Conservation (phyloP, 2,888 invertebrate genomes). For the Cheilosia pagana region DNA sequence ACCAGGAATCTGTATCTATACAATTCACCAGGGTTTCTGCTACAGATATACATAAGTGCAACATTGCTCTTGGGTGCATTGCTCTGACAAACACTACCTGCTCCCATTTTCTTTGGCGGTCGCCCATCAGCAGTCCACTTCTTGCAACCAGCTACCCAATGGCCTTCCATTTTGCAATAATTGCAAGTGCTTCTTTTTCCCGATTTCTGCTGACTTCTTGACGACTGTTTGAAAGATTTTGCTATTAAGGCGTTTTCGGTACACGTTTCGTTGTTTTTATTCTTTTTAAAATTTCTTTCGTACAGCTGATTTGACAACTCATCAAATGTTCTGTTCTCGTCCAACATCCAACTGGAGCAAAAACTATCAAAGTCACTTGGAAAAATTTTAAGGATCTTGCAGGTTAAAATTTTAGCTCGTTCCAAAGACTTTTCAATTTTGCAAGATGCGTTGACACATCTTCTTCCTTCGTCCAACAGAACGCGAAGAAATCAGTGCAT, state of each 20-base stretch:
- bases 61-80: conserved; percentile 2
- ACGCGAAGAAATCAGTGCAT: conserved; percentile 78
- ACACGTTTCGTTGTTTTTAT: background rate
- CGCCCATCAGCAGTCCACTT: conserved; percentile 64
- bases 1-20: conserved; percentile 25
- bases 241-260: conserved; percentile 34
- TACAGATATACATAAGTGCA: too few species aligned
- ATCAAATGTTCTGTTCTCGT: background rate
- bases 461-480: conserved; percentile 77
- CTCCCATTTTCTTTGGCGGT: conserved; percentile 2
- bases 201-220: conserved; percentile 7
- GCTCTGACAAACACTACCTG: background rate
- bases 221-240: conserved; percentile 14
- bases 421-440: conserved; percentile 77
- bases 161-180: conserved; percentile 65
- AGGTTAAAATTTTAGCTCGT: conserved; percentile 76
- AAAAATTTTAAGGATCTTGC: background rate
- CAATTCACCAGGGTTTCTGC: background rate
- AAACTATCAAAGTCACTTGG: conserved; percentile 16
- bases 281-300: conserved; percentile 1
- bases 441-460: conserved; percentile 78
- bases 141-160: conserved; percentile 42
- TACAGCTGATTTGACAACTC: conserved; percentile 41
- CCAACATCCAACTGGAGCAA: conserved; percentile 15
- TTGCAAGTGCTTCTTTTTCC: conserved; percentile 45